Conservation (phyloP, 2,113 vertebrate species). For the Ciconia stormi region DNA sequence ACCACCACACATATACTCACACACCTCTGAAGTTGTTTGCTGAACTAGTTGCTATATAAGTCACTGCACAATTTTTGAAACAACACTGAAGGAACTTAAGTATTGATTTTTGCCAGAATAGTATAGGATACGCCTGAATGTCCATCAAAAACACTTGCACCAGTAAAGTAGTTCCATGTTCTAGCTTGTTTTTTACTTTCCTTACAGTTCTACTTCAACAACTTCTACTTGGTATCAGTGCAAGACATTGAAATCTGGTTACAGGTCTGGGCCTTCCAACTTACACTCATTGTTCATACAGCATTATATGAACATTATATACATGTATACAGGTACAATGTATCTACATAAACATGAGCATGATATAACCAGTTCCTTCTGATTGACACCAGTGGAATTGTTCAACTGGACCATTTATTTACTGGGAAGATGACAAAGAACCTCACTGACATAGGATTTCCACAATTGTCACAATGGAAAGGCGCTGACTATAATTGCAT, state of each 20-base stretch:
- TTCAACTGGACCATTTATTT: neutral
- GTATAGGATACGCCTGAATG: neutral
- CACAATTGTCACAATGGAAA: neutral
- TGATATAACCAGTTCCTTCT: neutral
- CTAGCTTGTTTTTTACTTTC: neutral
- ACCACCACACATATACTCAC: neutral
- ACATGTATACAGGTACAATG: neutral
- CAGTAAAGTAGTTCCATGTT: neutral
- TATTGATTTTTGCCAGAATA: conserved; percentile 21
- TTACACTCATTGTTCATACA: neutral
- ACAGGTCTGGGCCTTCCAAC: neutral
- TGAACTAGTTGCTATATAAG: neutral
- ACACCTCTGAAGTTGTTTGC: neutral
- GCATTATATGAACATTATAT: fast-evolving
- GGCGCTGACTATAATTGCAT: no score
- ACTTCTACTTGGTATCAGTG: neutral
- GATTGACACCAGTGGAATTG: neutral
- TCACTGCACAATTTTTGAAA: neutral
- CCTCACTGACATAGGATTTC: neutral
- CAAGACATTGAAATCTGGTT: neutral
- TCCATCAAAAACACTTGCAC: neutral
- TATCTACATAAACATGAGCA: neutral
- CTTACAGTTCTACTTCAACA: neutral
- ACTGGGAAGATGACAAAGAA: neutral
- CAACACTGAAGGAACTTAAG: neutral